Percentiles rank a stretch among this genome's conserved stretches.
Conservation (phyloP, 1,140 invertebrate genomes). For the Philopotamus ludificatus region DNA sequence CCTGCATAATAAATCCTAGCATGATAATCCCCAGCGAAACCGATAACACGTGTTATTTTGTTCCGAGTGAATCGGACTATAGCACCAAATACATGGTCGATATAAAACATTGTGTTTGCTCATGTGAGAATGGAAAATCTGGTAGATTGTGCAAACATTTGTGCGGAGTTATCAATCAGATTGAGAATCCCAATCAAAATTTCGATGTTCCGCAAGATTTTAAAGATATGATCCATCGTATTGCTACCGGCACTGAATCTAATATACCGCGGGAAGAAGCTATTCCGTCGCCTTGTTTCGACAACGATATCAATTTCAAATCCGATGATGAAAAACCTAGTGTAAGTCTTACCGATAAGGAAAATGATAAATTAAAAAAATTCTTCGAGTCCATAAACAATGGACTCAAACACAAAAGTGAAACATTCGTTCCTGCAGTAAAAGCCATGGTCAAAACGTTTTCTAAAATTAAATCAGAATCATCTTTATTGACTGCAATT, state of each 20-base stretch:
- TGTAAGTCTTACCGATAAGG: slow-evolving; percentile 18
- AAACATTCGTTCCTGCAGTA: slow-evolving; percentile 33
- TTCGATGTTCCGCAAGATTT: slow-evolving; percentile 28
- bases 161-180: slow-evolving; percentile 35
- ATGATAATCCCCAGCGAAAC: slow-evolving; percentile 32
- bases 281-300: slow-evolving; percentile 11
- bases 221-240: slow-evolving; percentile 34
- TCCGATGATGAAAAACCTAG: slow-evolving; percentile 6
- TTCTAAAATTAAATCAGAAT: slow-evolving; percentile 32
- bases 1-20: slow-evolving; percentile 36
- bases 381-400: slow-evolving; percentile 31
- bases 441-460: slow-evolving; percentile 35
- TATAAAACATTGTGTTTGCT: slow-evolving; percentile 36
- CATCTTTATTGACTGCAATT: slow-evolving; percentile 22
- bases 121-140: slow-evolving; percentile 31
- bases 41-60: slow-evolving; percentile 31
- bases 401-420: slow-evolving; percentile 33
- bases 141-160: slow-evolving; percentile 37
- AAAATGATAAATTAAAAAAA: slow-evolving; percentile 20
- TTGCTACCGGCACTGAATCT: slow-evolving; percentile 28
- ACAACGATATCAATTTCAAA: slow-evolving; percentile 9
- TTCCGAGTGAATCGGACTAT: slow-evolving; percentile 37
- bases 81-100: slow-evolving; percentile 37
- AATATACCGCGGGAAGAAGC: slow-evolving; percentile 10
- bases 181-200: slow-evolving; percentile 25